Evolutionary conservation across 2,888 invertebrate genomes (phyloP), one percentile per base, ranked within the genome.

Genomic region (Tridacna gigas): DNA sequence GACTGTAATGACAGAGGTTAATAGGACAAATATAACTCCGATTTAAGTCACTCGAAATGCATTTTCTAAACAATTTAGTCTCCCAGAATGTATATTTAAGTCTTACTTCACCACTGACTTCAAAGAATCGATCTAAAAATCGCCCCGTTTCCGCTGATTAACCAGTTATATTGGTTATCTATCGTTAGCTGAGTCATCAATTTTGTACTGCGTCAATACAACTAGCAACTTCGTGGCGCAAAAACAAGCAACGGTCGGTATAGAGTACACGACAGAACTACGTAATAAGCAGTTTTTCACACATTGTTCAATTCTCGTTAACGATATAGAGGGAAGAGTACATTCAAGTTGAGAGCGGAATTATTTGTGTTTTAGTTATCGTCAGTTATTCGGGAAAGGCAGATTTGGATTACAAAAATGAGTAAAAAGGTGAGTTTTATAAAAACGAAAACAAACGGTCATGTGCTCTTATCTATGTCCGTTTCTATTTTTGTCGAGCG

Each of bases 341-440:
- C 12, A 71, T 71, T 37, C 37, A 25, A 18, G 51, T 12, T 71
- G n/a, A n/a, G 63, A 26, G 18, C 22, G 71, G 51, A 71, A 25
- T 51, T 71, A 71, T 25, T 26, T 22, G 71, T 22, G 47, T 48
- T 51, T 51, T 22, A 25, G 47, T 71, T 71, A 51, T 15, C 47
- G 45, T 20, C 47, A 28, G 15, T 45, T n/a, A 48, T 25, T 51
- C 26, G 37, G 15, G 48, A 77, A 48, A 69, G 51, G 51, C 37
- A 37, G 3, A 47, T 71, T 74, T 25, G 74, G 78, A 80, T 22
- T 66, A 28, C 63, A 61, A 87, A 82, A 77, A 90, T 90, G 90
- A 90, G 90, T 78, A 90, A 90, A 86, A 90, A 90, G 90, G 90
- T 90, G 82, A 87, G 90, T 84, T 86, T n/a, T 76, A 26, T 74